These are phyloP conservation scores for Drosophila aldrichi DNA, from an alignment of 2,888 invertebrate species.

Conservation along the genomic window DNA sequence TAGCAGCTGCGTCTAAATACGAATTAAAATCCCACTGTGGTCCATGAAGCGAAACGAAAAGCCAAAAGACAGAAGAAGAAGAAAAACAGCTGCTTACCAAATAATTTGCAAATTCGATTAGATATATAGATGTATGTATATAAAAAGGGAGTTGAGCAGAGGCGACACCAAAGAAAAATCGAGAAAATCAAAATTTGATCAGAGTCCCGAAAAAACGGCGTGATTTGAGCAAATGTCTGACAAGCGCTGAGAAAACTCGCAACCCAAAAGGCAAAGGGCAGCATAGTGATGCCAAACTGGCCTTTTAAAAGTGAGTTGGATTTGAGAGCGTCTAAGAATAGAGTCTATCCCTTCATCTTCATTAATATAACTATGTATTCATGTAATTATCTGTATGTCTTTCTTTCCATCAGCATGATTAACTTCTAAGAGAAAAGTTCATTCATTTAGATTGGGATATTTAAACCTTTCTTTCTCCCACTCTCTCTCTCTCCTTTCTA, in stretches of 20 bases:
- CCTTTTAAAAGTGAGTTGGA: conserved; percentile 7
- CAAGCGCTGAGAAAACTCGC: conserved; percentile 23
- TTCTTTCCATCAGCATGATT: too few species aligned
- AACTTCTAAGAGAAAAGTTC: too few species aligned
- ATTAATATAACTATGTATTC: too few species aligned
- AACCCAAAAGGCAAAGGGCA: conserved; percentile 29
- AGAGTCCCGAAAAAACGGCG: not conserved
- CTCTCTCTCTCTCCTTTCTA: not conserved
- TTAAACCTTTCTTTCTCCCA: too few species aligned
- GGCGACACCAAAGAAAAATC: conserved; percentile 16
- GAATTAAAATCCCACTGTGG: conserved; percentile 63
- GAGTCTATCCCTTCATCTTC: too few species aligned
- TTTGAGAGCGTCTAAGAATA: not conserved
- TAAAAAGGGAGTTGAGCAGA: conserved; percentile 8
- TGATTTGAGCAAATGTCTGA: conserved; percentile 13
- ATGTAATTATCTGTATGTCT: too few species aligned
- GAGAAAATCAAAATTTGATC: conserved; percentile 15
- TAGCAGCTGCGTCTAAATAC: conserved; percentile 67
- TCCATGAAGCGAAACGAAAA: conserved; percentile 38
- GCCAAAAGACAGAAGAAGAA: conserved; percentile 4
- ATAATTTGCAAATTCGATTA: conserved; percentile 70
- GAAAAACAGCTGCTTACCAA: conserved; percentile 49
- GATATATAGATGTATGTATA: conserved; percentile 38
- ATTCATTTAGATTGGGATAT: too few species aligned
- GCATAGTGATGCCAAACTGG: conserved; percentile 29